These are phyloP conservation scores for Elgaria multicarinata DNA, from an alignment of 2,113 vertebrate species.

Conservation along the genomic window DNA sequence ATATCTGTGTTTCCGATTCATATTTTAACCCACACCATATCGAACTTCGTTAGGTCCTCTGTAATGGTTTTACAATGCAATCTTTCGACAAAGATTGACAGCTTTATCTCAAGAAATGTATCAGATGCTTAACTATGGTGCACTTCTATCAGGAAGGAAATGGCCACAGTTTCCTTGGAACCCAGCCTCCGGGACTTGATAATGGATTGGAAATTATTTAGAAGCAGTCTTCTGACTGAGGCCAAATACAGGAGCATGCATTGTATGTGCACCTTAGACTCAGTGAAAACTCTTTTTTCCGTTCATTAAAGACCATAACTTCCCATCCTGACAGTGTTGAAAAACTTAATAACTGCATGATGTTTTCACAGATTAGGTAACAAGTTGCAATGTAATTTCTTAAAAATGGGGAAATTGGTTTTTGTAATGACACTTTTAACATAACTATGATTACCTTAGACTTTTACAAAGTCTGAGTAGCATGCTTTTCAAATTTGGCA, in stretches of 20 bases:
- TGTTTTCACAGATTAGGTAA: neutral
- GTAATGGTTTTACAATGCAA: neutral
- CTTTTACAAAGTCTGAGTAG: neutral
- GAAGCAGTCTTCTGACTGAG: neutral
- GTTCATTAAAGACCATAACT: constrained; percentile 16
- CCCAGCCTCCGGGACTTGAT: neutral
- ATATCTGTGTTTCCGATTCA: constrained; percentile 2
- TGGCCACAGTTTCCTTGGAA: neutral
- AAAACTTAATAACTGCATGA: no score
- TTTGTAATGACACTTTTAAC: neutral
- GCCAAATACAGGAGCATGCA: neutral
- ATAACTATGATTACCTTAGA: neutral
- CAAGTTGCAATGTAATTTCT: neutral
- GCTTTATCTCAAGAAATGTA: constrained; percentile 35
- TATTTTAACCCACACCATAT: constrained; percentile 13
- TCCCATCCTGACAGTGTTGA: neutral
- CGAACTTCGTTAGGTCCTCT: neutral
- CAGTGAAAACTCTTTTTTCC: neutral
- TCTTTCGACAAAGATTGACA: neutral
- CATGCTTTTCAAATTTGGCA: neutral
- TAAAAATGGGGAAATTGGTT: neutral
- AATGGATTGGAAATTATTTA: neutral
- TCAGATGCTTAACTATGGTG: constrained; percentile 26
- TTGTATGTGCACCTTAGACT: neutral
- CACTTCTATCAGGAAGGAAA: constrained; percentile 2